Evolutionary conservation across 2,797 vertebrate species (phyloP).

Genomic region (Carapus acus): DNA sequence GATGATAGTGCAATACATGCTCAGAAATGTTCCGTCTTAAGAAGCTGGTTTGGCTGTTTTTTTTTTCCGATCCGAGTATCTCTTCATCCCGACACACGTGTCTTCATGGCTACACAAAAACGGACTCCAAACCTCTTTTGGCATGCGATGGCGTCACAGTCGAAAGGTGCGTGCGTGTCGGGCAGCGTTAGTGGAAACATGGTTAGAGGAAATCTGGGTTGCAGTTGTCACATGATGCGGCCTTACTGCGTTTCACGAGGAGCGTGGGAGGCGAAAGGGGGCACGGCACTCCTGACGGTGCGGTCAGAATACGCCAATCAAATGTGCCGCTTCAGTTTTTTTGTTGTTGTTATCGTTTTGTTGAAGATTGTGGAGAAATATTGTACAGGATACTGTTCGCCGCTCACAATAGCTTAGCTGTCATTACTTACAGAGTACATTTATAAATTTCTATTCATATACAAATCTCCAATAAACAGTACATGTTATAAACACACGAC

Average conservation of each 20-base stretch:
- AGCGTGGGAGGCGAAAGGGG: no score
- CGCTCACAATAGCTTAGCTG: slow-evolving; percentile 70
- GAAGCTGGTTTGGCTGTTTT: slow-evolving; percentile 27
- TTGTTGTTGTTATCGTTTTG: no score
- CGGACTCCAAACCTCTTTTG: slow-evolving; percentile 30
- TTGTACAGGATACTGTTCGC: slow-evolving; percentile 52
- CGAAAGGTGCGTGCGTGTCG: slow-evolving; percentile 48
- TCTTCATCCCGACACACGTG: neutral
- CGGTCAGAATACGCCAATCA: slow-evolving; percentile 52
- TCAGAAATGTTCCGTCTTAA: slow-evolving; percentile 22
- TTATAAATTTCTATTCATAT: slow-evolving; percentile 67
- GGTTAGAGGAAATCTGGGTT: slow-evolving; percentile 47
- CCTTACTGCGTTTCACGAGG: slow-evolving; percentile 16
- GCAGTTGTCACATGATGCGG: slow-evolving; percentile 34
- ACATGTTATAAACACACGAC: slow-evolving; percentile 70
- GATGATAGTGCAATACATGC: slow-evolving; percentile 44
- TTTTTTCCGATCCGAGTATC: neutral
- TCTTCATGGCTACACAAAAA: slow-evolving; percentile 50
- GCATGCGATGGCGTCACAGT: slow-evolving; percentile 47
- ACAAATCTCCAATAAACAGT: slow-evolving; percentile 76
- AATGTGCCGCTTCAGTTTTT: slow-evolving; percentile 61
- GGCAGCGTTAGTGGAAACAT: slow-evolving; percentile 39
- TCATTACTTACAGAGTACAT: slow-evolving; percentile 70
- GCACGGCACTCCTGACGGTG: slow-evolving; percentile 58
- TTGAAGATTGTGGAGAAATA: slow-evolving; percentile 48